Evolutionary conservation across 2,113 vertebrate genomes (phyloP).

Genomic region (Junco hyemalis): DNA sequence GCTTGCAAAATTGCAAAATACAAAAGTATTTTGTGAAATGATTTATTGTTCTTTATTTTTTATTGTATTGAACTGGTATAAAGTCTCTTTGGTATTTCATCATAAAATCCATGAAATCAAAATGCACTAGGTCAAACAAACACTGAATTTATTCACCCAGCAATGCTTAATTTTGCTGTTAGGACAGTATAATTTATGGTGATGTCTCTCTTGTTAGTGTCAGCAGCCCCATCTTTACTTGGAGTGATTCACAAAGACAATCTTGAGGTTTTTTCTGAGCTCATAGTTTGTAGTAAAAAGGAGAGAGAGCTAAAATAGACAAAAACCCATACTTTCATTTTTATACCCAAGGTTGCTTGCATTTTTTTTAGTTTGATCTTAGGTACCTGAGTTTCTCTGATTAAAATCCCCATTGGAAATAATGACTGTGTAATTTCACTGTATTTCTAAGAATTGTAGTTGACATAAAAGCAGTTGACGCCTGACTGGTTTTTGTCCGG

Average conservation of each 20-base stretch:
- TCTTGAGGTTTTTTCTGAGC: background rate
- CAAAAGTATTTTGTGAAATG: background rate
- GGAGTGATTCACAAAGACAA: background rate
- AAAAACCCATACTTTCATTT: background rate
- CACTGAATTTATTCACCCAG: background rate
- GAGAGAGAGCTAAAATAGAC: background rate
- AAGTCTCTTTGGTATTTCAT: background rate
- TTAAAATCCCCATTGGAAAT: background rate
- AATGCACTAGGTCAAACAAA: background rate
- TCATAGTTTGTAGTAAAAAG: background rate
- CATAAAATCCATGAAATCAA: background rate
- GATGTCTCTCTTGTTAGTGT: background rate
- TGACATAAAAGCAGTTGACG: background rate
- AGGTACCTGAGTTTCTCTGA: background rate
- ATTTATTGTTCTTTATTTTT: background rate
- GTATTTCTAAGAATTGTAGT: background rate
- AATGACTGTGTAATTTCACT: background rate
- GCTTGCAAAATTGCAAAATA: background rate
- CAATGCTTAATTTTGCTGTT: background rate
- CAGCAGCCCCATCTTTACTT: background rate
- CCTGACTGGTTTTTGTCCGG: background rate
- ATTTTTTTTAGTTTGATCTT: background rate
- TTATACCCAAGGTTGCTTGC: background rate
- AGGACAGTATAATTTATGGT: background rate
- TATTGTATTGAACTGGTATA: background rate